Evolutionary conservation across 2,888 invertebrate species (phyloP), one percentile per base, ranked within the genome.

Genomic region (Lasioglossum vierecki): DNA sequence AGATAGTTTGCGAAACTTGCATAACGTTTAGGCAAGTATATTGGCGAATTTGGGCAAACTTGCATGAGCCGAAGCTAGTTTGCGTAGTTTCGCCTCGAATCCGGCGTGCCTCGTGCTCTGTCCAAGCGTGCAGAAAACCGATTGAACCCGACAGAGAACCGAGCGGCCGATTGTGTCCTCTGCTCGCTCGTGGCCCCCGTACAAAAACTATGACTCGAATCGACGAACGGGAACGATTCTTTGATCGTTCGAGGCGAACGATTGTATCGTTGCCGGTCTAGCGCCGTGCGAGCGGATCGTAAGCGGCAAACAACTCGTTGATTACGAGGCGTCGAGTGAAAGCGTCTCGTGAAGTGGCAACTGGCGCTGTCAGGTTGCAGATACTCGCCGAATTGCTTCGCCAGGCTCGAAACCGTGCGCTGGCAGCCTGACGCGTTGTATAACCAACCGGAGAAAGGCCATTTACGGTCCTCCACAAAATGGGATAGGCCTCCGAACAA

Each of bases 21-120:
- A 76, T 82, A 83, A 83, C 83, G 76, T 85, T 75, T 79, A 63
- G 73, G 75, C 79, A 81, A 85, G 85, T 83, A 80, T 88, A 85
- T 81, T 70, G 79, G 74, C 35, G 76, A 85, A 83, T 85, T 83
- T 80, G 80, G 79, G 26, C 53, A 22, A 46, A 71, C 68, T 68
- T 53, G 46, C 46, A 71, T 80, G 80, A 82, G 79, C 49, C 15
- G 53, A 11, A 30, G 66, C 35, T 46, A 39, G n/a, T 39, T 46
- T n/a, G 46, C 26, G 30, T 73, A 63, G 57, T 46, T 79, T 63
- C 73, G 41, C 53, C 13, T 63, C 11, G 15, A 30, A 15, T n/a
- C 39, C 66, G 35, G 66, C 49, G 68, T 39, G 68, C 8, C 35
- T 35, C 35, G 35, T 15, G 39, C 49, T 53, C 49, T 68, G 49